Conservation (phyloP, 2,113 vertebrate species). For the Oostethus manadensis region DNA sequence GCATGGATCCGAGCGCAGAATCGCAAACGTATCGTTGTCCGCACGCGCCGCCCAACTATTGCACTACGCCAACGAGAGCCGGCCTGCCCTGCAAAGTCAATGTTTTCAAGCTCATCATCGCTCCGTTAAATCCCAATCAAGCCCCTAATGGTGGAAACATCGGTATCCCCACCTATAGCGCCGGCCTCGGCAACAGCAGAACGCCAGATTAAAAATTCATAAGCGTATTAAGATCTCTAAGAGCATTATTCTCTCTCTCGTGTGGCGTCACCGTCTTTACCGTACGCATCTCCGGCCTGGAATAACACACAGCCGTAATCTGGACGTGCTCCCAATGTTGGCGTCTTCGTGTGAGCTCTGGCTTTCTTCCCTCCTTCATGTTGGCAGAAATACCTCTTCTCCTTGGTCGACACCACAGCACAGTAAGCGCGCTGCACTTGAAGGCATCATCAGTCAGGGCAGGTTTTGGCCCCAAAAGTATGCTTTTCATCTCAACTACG, state of each 20-base stretch:
- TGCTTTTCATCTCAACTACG: too few relatives aligned
- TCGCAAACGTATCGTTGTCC: constrained; percentile 14
- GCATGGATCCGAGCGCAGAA: constrained; percentile 18
- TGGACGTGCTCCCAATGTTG: constrained; percentile 59
- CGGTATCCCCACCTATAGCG: constrained; percentile 57
- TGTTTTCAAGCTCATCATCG: constrained; percentile 31
- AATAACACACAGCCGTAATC: constrained; percentile 37
- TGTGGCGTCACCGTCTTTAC: constrained; percentile 58
- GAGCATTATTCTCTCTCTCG: constrained; percentile 67
- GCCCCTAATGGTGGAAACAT: constrained; percentile 31
- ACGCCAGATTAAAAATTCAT: constrained; percentile 65
- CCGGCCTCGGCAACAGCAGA: constrained; percentile 32
- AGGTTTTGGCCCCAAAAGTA: too few relatives aligned
- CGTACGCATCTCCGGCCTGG: constrained; percentile 34
- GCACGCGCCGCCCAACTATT: too few relatives aligned
- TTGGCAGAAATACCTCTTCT: too few relatives aligned
- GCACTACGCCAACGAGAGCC: not conserved
- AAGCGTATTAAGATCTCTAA: constrained; percentile 71
- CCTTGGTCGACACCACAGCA: too few relatives aligned
- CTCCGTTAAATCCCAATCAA: constrained; percentile 56
- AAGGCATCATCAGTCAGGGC: too few relatives aligned
- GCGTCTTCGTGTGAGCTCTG: constrained; percentile 13
- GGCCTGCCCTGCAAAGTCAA: constrained; percentile 26
- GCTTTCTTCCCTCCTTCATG: too few relatives aligned
- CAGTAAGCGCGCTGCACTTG: too few relatives aligned